These are phyloP conservation scores for Morus bassanus DNA, from an alignment of 2,797 vertebrate genomes.

Conservation along the genomic window DNA sequence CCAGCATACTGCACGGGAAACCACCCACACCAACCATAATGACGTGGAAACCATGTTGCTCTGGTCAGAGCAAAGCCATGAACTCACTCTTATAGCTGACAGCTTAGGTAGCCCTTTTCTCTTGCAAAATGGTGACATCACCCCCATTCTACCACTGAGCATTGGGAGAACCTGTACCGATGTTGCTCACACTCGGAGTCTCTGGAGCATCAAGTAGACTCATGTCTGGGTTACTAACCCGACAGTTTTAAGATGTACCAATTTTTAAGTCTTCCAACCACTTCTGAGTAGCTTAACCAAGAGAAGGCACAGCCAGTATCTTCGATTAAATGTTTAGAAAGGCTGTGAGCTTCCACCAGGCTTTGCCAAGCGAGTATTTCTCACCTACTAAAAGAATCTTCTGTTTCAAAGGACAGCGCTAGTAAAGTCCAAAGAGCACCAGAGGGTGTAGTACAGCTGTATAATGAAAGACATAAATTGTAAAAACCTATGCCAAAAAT, in stretches of 20 bases:
- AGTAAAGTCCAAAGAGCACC: neutral
- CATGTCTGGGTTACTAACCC: neutral
- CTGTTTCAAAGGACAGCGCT: neutral
- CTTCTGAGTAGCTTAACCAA: neutral
- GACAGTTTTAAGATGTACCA: neutral
- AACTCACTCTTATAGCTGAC: neutral
- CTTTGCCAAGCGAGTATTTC: neutral
- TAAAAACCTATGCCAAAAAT: neutral
- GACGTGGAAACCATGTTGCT: fast-evolving
- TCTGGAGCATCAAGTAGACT: neutral
- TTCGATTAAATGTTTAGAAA: neutral
- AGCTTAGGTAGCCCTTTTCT: neutral
- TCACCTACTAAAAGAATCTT: neutral
- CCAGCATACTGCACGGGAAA: fast-evolving
- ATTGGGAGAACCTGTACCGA: neutral
- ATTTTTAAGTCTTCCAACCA: neutral
- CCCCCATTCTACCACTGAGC: neutral
- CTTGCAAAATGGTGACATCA: neutral
- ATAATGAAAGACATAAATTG: neutral
- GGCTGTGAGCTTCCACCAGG: neutral
- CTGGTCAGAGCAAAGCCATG: neutral
- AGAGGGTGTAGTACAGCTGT: neutral
- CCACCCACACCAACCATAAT: neutral
- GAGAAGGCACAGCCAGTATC: neutral
- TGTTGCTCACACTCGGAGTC: neutral